Evolutionary conservation across 2,797 vertebrate genomes (phyloP).

Genomic region (Melanotaenia pygmaea): DNA sequence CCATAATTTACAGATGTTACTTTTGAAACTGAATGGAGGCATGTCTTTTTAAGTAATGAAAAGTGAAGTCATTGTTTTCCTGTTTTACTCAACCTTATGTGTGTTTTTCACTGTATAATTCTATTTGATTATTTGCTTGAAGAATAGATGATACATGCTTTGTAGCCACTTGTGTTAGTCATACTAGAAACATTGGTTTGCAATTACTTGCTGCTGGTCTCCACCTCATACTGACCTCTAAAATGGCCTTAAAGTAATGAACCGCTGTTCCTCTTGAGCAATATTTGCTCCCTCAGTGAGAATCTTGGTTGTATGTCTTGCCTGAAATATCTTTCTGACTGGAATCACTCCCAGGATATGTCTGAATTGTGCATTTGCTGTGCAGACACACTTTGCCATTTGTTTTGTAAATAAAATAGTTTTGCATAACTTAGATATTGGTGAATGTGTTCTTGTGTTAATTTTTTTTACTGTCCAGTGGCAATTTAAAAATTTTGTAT

Average conservation of each 20-base stretch:
- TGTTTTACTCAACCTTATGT: conserved; percentile 54
- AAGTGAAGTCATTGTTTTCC: conserved; percentile 67
- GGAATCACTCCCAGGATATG: conserved; percentile 83
- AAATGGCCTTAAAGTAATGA: conserved; percentile 92
- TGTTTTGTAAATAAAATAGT: conserved; percentile 99
- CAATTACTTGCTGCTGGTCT: conserved; percentile 82
- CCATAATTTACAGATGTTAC: neutral
- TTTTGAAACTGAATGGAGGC: conserved; percentile 32
- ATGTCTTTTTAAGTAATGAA: conserved; percentile 66
- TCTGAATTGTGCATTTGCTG: conserved; percentile 91
- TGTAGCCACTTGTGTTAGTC: conserved; percentile 82
- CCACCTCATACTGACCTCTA: conserved; percentile 80
- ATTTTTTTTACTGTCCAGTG: neutral
- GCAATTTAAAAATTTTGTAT: neutral
- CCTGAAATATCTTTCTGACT: conserved; percentile 86
- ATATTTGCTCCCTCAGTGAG: conserved; percentile 91
- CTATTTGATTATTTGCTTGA: conserved; percentile 50
- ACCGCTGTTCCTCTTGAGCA: conserved; percentile 90
- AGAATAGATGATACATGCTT: conserved; percentile 65
- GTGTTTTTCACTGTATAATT: conserved; percentile 71
- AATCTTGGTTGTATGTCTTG: conserved; percentile 83
- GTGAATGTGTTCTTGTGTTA: conserved; percentile 32
- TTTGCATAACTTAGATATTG: conserved; percentile 86
- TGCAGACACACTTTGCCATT: conserved; percentile 95
- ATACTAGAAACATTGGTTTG: conserved; percentile 83